A percentile compares a stretch with the other conserved stretches of the same genome.
Evolutionary conservation across 2,113 vertebrate genomes (phyloP).

Genomic region (Carettochelys insculpta): DNA sequence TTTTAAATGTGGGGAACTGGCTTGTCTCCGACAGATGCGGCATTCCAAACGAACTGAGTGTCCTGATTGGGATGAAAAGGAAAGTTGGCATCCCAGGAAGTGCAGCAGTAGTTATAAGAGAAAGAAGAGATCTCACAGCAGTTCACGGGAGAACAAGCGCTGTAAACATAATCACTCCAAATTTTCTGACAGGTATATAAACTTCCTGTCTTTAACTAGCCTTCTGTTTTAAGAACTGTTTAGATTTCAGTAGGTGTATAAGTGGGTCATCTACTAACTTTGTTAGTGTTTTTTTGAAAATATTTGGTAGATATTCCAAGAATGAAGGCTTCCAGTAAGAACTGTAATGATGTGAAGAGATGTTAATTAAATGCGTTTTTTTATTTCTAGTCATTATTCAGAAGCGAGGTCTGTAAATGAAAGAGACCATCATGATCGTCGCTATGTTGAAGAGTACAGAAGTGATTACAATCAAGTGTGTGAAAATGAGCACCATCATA

Average conservation of each 20-base stretch:
- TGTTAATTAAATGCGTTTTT: background rate
- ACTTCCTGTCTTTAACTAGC: fast-evolving
- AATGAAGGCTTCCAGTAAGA: background rate
- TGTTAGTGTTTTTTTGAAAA: background rate
- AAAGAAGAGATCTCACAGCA: constrained; percentile 74
- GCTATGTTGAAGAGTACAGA: constrained; percentile 69
- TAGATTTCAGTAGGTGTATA: background rate
- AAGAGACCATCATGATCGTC: constrained; percentile 66
- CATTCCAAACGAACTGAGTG: constrained; percentile 71
- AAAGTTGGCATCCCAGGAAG: constrained; percentile 65
- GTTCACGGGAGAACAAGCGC: constrained; percentile 77
- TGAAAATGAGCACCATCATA: constrained; percentile 66
- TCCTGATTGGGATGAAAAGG: constrained; percentile 73
- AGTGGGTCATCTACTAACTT: background rate
- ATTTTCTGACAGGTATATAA: constrained; percentile 77
- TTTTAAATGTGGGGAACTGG: background rate
- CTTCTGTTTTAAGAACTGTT: background rate
- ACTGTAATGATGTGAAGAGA: background rate
- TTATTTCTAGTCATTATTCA: constrained; percentile 65
- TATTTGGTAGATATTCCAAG: background rate
- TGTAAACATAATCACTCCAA: constrained; percentile 57
- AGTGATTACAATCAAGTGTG: constrained; percentile 67
- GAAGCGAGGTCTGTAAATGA: constrained; percentile 64
- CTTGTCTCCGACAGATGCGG: constrained; percentile 77
- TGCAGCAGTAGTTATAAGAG: constrained; percentile 69